These are phyloP conservation scores for Brachypalpus laphriformis DNA, from an alignment of 2,888 invertebrate genomes.

Conservation along the genomic window DNA sequence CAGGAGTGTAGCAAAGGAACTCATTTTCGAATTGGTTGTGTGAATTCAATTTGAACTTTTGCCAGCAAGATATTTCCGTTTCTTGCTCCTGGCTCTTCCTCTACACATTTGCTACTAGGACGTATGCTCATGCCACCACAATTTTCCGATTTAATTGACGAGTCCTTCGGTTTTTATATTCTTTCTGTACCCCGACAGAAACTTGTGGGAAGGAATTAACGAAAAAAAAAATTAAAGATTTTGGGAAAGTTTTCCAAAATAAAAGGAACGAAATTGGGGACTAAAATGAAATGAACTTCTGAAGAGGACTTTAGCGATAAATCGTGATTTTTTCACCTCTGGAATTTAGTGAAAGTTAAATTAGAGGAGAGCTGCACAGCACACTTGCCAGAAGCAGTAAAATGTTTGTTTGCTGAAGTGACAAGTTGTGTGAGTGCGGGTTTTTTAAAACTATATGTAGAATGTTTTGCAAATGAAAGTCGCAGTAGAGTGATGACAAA, in stretches of 20 bases:
- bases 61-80: constrained; percentile 67
- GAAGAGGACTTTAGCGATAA: constrained; percentile 46
- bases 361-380: constrained; percentile 20
- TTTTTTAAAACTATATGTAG: too few relatives aligned
- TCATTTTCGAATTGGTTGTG: constrained; percentile 66
- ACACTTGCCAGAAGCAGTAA: neutral
- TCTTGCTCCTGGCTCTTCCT: constrained; percentile 39
- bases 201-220: constrained; percentile 16
- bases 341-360: constrained; percentile 30
- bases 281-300: constrained; percentile 30
- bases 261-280: constrained; percentile 33
- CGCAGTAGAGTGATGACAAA: neutral
- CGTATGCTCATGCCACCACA: constrained; percentile 38
- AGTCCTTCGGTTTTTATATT: constrained; percentile 49
- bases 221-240: constrained; percentile 23
- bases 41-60: constrained; percentile 72
- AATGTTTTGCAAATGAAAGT: neutral
- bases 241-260: constrained; percentile 33
- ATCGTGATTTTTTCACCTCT: constrained; percentile 32
- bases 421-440: neutral
- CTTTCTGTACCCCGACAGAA: neutral
- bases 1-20: constrained; percentile 26
- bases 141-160: constrained; percentile 67
- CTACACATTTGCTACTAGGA: constrained; percentile 3
- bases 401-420: neutral